phyloP scores from a whole-genome alignment of 2,888 invertebrate genomes.

The Philonicus albiceps region DNA sequence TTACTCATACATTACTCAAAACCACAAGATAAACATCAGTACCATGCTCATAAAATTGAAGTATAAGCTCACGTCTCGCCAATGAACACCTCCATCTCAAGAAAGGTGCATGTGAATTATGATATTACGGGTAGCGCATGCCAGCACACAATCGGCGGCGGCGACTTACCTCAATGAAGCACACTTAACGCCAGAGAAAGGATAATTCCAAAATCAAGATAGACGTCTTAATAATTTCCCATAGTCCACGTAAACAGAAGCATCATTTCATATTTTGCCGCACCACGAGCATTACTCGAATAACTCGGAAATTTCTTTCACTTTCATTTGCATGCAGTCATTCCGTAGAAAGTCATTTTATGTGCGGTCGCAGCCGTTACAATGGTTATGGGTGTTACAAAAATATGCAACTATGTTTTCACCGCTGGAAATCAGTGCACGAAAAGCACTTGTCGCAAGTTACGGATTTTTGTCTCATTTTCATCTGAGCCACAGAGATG shows the following conservation, averaged over 20 bases:
- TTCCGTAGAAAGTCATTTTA: conserved; percentile 7
- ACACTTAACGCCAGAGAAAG: neutral
- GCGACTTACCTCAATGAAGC: neutral
- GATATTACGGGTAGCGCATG: neutral
- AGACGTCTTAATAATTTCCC: neutral
- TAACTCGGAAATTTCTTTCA: conserved; percentile 1
- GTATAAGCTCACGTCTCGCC: neutral
- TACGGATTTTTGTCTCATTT: conserved; percentile 13
- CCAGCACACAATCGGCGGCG: neutral
- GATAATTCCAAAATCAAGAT: neutral
- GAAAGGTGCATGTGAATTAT: neutral
- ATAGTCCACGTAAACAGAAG: neutral
- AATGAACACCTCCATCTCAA: neutral
- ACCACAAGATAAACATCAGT: too few relatives aligned
- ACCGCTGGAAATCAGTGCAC: neutral
- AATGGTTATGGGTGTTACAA: conserved; percentile 9
- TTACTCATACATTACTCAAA: too few relatives aligned
- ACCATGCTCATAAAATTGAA: neutral
- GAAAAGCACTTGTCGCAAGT: neutral
- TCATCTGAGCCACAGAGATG: neutral
- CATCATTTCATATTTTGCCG: neutral
- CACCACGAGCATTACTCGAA: neutral
- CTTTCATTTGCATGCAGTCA: conserved; percentile 20
- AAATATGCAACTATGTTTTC: conserved; percentile 13
- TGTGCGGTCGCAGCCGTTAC: neutral